A percentile compares a stretch with the other conserved stretches of the same genome.
Conservation (phyloP, 30 jellyfish, hydroid and myxozoan species). For the Aurelia aurita complex sp. Pacific region DNA sequence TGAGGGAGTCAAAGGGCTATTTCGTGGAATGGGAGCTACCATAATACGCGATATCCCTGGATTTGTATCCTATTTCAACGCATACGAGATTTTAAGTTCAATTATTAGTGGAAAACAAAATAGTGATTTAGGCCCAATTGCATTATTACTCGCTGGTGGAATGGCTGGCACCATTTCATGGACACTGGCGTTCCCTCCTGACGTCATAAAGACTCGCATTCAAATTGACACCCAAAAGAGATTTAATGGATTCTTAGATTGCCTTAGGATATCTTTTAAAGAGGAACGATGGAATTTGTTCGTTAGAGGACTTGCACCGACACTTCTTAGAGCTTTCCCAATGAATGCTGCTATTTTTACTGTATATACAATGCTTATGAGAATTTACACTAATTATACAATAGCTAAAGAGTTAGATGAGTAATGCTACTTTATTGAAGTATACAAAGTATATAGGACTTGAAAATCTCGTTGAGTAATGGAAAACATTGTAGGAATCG, state of each 20-base stretch:
- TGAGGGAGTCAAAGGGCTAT: conserved; percentile 77
- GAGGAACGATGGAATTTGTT: conserved; percentile 77
- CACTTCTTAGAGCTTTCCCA: conserved; percentile 86
- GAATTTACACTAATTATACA: conserved; percentile 54
- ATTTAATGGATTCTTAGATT: conserved; percentile 71
- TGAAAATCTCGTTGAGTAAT: no score
- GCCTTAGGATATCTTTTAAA: conserved; percentile 67
- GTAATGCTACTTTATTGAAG: no score
- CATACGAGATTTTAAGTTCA: conserved; percentile 64
- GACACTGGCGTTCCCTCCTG: conserved; percentile 89
- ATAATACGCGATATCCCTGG: conserved; percentile 88
- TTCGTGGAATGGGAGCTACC: conserved; percentile 79
- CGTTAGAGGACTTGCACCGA: conserved; percentile 81
- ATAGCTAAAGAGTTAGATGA: conserved; percentile 7
- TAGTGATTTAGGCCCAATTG: conserved; percentile 57
- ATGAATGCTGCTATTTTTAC: conserved; percentile 95
- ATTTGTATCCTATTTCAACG: conserved; percentile 63
- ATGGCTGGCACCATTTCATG: conserved; percentile 93
- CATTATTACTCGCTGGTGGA: conserved; percentile 89
- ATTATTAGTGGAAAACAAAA: conserved; percentile 22
- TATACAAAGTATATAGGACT: no score
- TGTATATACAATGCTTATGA: conserved; percentile 58
- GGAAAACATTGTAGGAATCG: no score
- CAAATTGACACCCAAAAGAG: conserved; percentile 67
- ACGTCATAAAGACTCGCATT: conserved; percentile 90